Evolutionary conservation across 1,140 invertebrate genomes (phyloP), one percentile per base, ranked within the genome.

Genomic region (Anastatus disparis): DNA sequence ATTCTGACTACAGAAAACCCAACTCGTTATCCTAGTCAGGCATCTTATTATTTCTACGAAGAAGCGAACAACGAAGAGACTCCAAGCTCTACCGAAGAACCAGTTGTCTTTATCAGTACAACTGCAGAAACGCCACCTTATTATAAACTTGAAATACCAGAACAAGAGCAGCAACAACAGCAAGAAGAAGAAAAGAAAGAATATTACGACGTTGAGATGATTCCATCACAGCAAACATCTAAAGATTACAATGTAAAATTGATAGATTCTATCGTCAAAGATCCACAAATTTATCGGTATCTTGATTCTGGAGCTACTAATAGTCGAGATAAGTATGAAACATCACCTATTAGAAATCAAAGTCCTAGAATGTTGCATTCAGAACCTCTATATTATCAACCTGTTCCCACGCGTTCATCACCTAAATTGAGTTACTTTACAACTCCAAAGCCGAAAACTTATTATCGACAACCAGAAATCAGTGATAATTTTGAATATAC

Each of bases 31-130:
- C 66, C 75, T 0, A 81, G 76, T 8, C 80, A 82, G n/a, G 79
- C 83, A 0, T 85, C 84, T 0, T 86, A 84, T 15, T 86, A 83
- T 31, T 86, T 84, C 52, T 86, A 85, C 64, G 83, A 83, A 6
- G 87, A 87, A 67, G 75, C 76, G 0, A 78, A 73, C 80, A 70
- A 70, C 0, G 67, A 82, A 40, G 75, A 77, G 7, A 74, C 79
- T 6, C 64, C 50, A 13, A 65, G 17, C 24, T 22, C 77, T 9
- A 61, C 72, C 63, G 15, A 68, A 1, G 72, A 26, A 17, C 70
- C 77, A 42, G 20, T 83, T 70, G 78, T 83, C 66, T 76, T 79
- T 55, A 70, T 80, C 62, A 78, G 81, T n/a, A 81, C 81, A 22
- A 77, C 82, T 0, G 76, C 79, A 7, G 69, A 78, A 22, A 56